These are phyloP conservation scores for Microctonus aethiopoides DNA, from an alignment of 2,888 invertebrate species.

Conservation along the genomic window DNA sequence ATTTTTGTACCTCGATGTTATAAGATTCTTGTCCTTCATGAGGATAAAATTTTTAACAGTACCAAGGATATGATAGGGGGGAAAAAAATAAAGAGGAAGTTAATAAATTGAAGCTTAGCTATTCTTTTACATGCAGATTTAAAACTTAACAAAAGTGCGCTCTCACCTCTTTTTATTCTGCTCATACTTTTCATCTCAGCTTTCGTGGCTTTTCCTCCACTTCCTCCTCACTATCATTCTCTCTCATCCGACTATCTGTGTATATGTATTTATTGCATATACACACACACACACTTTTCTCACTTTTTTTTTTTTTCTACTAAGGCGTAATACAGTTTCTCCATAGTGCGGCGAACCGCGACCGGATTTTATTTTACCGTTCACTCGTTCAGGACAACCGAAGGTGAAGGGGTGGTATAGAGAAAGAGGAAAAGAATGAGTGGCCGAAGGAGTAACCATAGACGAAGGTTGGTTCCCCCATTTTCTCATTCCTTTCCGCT, in stretches of 20 bases:
- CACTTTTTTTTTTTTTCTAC: slow-evolving; percentile 1
- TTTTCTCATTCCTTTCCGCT: slow-evolving; percentile 4
- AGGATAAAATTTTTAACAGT: not conserved
- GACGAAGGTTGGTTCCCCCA: slow-evolving; percentile 9
- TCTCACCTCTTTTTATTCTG: slow-evolving; percentile 27
- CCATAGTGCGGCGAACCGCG: slow-evolving; percentile 9
- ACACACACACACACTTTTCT: no score
- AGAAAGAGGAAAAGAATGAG: not conserved
- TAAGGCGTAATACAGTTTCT: slow-evolving; percentile 14
- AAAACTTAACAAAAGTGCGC: slow-evolving; percentile 55
- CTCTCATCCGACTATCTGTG: no score
- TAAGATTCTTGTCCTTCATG: no score
- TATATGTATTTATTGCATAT: no score
- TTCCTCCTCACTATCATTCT: not conserved
- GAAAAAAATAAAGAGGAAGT: slow-evolving; percentile 38
- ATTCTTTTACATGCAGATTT: slow-evolving; percentile 62
- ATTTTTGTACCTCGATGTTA: no score
- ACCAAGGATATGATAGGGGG: not conserved
- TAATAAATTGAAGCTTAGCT: slow-evolving; percentile 53
- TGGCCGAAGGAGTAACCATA: slow-evolving; percentile 17
- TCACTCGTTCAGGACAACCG: slow-evolving; percentile 18
- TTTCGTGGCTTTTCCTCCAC: not conserved
- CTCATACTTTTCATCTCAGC: slow-evolving; percentile 9
- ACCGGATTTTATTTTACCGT: slow-evolving; percentile 33
- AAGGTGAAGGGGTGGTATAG: not conserved